A percentile compares a stretch with the other conserved stretches of the same genome.
These are phyloP conservation scores for Brachystomella parvula DNA, from an alignment of 1,140 invertebrate genomes.

Conservation along the genomic window DNA sequence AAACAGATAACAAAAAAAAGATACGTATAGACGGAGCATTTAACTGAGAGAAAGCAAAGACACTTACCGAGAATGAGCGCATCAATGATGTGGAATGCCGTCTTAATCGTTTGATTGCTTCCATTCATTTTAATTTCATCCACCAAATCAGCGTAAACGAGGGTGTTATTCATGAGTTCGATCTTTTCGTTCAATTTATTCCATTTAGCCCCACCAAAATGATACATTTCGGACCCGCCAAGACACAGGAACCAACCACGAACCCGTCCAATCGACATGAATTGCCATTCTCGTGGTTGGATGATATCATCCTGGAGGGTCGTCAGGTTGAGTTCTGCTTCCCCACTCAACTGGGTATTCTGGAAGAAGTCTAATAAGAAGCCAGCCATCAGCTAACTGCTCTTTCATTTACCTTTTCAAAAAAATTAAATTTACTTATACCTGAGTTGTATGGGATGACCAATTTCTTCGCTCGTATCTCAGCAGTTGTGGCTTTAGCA, in stretches of 20 bases:
- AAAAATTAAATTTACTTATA: too few species aligned
- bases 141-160: conserved; percentile 71
- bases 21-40: too few species aligned
- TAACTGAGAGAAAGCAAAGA: too few species aligned
- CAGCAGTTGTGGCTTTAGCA: too few species aligned
- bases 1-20: too few species aligned
- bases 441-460: too few species aligned
- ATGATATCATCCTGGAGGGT: conserved; percentile 21
- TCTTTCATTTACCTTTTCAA: background rate
- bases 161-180: conserved; percentile 61
- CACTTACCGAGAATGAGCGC: too few species aligned
- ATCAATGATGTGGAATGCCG: conserved; percentile 68
- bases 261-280: conserved; percentile 53
- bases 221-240: conserved; percentile 30
- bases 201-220: conserved; percentile 43
- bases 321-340: conserved; percentile 39
- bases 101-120: conserved; percentile 44
- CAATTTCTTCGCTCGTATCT: too few species aligned
- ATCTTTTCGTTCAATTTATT: conserved; percentile 46
- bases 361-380: too few species aligned
- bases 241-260: conserved; percentile 44
- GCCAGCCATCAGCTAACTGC: conserved; percentile 16
- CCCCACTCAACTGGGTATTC: conserved; percentile 30
- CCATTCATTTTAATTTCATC: conserved; percentile 53
- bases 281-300: conserved; percentile 58